Percentiles rank a stretch among this genome's conserved stretches.
These are phyloP conservation scores for Coenobita brevimanus DNA, from an alignment of 1,140 invertebrate genomes.

Conservation along the genomic window DNA sequence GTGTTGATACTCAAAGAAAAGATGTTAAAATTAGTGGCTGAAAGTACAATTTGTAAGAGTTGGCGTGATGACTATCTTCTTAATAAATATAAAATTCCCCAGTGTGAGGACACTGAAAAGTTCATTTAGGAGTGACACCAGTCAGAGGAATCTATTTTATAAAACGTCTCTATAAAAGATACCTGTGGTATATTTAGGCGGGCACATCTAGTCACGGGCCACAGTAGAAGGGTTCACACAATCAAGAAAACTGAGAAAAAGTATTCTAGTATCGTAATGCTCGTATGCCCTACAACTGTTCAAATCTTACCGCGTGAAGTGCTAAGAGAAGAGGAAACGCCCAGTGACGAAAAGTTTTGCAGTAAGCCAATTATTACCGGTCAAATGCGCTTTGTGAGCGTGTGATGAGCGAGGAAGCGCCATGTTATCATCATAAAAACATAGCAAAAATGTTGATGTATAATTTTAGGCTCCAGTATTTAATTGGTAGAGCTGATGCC, in stretches of 20 bases:
- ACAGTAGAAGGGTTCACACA: constrained; percentile 21
- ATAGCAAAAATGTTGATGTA: no score
- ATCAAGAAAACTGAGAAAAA: constrained; percentile 18
- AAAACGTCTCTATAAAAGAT: constrained; percentile 28
- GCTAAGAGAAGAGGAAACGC: constrained; percentile 13
- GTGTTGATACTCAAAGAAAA: constrained; percentile 37
- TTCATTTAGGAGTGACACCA: constrained; percentile 12
- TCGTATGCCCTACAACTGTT: constrained; percentile 16
- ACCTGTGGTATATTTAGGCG: constrained; percentile 7
- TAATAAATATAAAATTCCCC: constrained; percentile 58
- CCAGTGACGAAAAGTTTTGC: constrained; percentile 16
- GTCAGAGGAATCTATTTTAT: background rate
- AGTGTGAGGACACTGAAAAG: constrained; percentile 14
- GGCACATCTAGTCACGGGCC: constrained; percentile 29
- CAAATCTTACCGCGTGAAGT: constrained; percentile 25
- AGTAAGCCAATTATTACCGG: background rate
- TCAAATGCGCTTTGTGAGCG: no score
- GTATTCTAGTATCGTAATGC: constrained; percentile 9
- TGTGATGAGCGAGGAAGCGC: no score
- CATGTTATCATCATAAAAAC: no score
- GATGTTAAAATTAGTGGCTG: constrained; percentile 35
- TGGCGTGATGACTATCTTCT: constrained; percentile 69
- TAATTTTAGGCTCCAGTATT: no score
- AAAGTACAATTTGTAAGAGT: background rate
- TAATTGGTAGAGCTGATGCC: no score